Evolutionary conservation across 2,797 vertebrate genomes (phyloP).

Genomic region (Falco peregrinus): DNA sequence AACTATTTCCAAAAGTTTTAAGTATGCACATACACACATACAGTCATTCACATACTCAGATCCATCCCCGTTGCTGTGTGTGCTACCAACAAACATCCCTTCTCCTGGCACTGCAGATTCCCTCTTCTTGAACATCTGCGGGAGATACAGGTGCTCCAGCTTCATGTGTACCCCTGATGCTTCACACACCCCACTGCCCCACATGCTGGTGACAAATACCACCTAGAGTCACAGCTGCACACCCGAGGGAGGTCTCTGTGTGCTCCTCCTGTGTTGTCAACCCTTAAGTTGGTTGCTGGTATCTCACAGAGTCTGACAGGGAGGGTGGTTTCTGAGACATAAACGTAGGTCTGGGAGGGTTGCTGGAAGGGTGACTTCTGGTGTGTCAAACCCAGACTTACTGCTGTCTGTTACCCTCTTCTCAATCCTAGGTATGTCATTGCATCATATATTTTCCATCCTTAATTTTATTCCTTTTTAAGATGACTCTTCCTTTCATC

Average conservation of each 20-base stretch:
- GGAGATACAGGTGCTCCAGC: neutral
- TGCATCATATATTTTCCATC: neutral
- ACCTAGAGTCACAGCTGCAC: neutral
- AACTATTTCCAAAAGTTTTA: neutral
- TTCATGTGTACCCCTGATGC: neutral
- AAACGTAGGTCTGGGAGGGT: neutral
- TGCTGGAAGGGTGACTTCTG: neutral
- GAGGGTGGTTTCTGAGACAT: neutral
- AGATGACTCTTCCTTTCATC: neutral
- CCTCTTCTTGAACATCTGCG: neutral
- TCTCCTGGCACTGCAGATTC: neutral
- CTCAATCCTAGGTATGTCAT: neutral
- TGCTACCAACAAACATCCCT: neutral
- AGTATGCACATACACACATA: rapidly evolving
- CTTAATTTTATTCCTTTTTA: neutral
- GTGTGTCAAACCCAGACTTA: neutral
- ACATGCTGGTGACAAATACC: neutral
- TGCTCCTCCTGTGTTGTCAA: neutral
- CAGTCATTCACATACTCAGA: neutral
- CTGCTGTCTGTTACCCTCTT: neutral
- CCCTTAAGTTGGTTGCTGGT: rapidly evolving
- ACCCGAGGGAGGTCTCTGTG: neutral
- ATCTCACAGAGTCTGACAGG: neutral
- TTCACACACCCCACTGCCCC: neutral
- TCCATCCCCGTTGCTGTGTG: too few species aligned